phyloP scores from a whole-genome alignment of 2,113 vertebrate species.

The Dicentrarchus labrax region DNA sequence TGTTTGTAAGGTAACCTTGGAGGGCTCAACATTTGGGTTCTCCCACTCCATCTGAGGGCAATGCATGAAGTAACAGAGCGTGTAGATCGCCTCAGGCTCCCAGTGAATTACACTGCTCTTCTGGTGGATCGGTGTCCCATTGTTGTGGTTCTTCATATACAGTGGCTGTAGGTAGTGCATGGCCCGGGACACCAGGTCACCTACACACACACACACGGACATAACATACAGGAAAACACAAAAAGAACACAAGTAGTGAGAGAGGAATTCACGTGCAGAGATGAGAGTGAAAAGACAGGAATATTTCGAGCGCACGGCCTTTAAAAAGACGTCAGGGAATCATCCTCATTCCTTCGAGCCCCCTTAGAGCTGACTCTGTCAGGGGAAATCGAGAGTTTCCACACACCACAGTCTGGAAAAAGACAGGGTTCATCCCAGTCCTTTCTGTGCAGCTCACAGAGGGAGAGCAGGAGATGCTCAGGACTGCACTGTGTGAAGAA shows the following conservation, averaged over 20 bases:
- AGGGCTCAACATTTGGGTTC: constrained; percentile 96
- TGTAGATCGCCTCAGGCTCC: constrained; percentile 96
- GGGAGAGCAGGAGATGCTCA: constrained; percentile 22
- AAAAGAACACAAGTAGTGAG: background rate
- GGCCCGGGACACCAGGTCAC: constrained; percentile 95
- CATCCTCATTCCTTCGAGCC: constrained; percentile 48
- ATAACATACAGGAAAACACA: constrained; percentile 3
- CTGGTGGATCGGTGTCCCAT: constrained; percentile 92
- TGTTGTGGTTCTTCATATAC: constrained; percentile 91
- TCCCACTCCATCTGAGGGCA: constrained; percentile 99
- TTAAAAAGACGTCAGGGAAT: constrained; percentile 59
- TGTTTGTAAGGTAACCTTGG: constrained; percentile 94
- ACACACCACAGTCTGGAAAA: constrained; percentile 32
- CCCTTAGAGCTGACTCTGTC: constrained; percentile 51
- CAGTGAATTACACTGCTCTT: constrained; percentile 90
- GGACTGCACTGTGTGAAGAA: constrained; percentile 43
- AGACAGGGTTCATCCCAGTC: constrained; percentile 47
- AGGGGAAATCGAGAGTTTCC: constrained; percentile 54
- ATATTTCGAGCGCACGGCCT: constrained; percentile 57
- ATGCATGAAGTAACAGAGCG: constrained; percentile 99
- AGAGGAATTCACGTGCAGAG: background rate
- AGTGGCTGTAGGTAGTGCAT: constrained; percentile 98
- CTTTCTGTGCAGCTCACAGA: constrained; percentile 31
- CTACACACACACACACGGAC: constrained; percentile 74
- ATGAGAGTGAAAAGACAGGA: constrained; percentile 4